These are phyloP conservation scores for Pluvialis apricaria DNA, from an alignment of 2,113 vertebrate species.

Conservation along the genomic window DNA sequence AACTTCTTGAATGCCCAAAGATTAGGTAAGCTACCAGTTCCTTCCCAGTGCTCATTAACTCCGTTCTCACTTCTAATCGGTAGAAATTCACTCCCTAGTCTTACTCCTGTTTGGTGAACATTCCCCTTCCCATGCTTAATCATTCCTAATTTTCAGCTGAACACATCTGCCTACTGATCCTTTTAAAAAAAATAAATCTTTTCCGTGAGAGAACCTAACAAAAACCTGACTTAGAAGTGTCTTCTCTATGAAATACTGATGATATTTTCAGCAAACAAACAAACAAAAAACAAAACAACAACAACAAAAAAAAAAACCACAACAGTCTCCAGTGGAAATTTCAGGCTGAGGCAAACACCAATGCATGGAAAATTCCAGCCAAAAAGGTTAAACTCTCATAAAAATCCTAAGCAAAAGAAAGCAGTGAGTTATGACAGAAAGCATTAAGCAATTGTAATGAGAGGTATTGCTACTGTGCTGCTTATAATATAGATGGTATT, in stretches of 20 bases:
- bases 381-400: background rate
- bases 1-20: background rate
- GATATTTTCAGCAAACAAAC: background rate
- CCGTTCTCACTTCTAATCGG: background rate
- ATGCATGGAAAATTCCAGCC: slow-evolving; percentile 19
- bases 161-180: background rate
- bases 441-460: background rate
- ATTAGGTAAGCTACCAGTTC: background rate
- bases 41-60: background rate
- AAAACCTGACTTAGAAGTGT: background rate
- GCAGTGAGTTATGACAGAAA: slow-evolving; percentile 33
- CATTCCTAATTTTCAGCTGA: background rate
- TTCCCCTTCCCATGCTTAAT: background rate
- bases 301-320: background rate
- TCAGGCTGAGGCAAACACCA: background rate
- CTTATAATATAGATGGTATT: slow-evolving; percentile 59
- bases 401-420: slow-evolving; percentile 30
- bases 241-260: background rate
- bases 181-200: background rate
- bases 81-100: background rate
- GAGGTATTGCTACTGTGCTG: background rate
- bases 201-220: background rate
- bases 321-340: background rate
- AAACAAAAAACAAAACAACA: background rate
- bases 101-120: background rate